Evolutionary conservation across 1,140 invertebrate genomes (phyloP).

Genomic region (Drosophila teissieri): DNA sequence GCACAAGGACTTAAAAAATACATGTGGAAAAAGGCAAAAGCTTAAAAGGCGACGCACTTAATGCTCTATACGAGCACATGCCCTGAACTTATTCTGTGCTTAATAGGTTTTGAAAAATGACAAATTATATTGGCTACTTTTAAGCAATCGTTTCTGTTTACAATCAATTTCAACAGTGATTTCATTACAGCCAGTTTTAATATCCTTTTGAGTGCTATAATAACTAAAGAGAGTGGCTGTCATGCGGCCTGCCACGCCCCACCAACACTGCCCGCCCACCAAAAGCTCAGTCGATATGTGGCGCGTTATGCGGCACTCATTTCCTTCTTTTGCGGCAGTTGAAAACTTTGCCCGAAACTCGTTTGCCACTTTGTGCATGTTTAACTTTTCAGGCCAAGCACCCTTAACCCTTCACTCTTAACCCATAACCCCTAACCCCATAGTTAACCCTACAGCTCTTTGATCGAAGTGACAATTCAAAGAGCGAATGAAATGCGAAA

Average conservation of each 20-base stretch:
- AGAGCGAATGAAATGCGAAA: constrained; percentile 34
- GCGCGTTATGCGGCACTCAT: constrained; percentile 65
- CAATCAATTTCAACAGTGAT: no score
- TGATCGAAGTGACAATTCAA: constrained; percentile 57
- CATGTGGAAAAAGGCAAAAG: background rate
- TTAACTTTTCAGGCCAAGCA: constrained; percentile 56
- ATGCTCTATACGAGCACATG: background rate
- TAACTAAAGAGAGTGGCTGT: constrained; percentile 32
- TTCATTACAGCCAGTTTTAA: no score
- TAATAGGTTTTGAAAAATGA: no score
- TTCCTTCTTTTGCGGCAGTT: constrained; percentile 58
- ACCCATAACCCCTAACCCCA: background rate
- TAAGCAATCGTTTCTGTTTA: no score
- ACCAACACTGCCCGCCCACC: constrained; percentile 1
- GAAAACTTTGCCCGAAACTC: constrained; percentile 57
- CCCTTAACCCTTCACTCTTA: background rate
- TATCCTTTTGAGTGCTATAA: background rate
- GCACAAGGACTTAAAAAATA: constrained; percentile 48
- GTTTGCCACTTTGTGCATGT: constrained; percentile 69
- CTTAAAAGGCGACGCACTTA: background rate
- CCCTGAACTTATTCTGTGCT: no score
- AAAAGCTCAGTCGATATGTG: constrained; percentile 65
- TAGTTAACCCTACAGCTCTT: constrained; percentile 7
- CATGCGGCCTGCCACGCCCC: constrained; percentile 29
- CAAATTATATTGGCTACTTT: no score